These are phyloP conservation scores for Halcyon malimbica DNA, from an alignment of 2,113 vertebrate genomes.

Conservation along the genomic window DNA sequence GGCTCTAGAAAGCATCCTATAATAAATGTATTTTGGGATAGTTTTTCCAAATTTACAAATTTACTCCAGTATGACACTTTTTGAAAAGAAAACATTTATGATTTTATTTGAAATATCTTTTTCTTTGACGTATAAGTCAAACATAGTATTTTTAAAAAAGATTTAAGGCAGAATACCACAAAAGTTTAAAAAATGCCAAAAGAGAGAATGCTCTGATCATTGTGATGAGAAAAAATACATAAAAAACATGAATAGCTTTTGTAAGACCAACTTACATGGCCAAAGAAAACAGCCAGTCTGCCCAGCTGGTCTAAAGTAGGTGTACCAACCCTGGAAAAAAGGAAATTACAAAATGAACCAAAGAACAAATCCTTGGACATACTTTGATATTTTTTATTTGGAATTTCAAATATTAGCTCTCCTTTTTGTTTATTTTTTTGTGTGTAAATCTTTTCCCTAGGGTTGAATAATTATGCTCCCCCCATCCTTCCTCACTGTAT, in stretches of 20 bases:
- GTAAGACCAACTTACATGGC: background rate
- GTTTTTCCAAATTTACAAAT: background rate
- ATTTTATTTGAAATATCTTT: background rate
- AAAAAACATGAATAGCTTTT: background rate
- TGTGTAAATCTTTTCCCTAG: background rate
- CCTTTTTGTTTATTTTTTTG: background rate
- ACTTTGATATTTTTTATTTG: background rate
- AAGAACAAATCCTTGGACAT: background rate
- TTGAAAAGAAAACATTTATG: background rate
- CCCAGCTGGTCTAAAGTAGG: background rate
- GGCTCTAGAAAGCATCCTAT: background rate
- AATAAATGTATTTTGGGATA: background rate
- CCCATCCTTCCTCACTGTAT: background rate
- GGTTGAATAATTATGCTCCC: background rate
- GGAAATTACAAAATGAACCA: background rate
- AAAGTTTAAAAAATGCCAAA: background rate
- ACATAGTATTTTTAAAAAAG: accelerated
- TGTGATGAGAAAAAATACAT: background rate
- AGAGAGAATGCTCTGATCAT: background rate
- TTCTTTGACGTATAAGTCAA: background rate
- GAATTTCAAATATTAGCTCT: background rate
- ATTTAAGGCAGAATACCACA: background rate
- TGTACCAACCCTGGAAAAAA: background rate
- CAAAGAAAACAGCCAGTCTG: background rate
- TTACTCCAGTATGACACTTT: background rate